phyloP scores from a whole-genome alignment of 2,797 vertebrate species.

The Acanthurus lineatus region DNA sequence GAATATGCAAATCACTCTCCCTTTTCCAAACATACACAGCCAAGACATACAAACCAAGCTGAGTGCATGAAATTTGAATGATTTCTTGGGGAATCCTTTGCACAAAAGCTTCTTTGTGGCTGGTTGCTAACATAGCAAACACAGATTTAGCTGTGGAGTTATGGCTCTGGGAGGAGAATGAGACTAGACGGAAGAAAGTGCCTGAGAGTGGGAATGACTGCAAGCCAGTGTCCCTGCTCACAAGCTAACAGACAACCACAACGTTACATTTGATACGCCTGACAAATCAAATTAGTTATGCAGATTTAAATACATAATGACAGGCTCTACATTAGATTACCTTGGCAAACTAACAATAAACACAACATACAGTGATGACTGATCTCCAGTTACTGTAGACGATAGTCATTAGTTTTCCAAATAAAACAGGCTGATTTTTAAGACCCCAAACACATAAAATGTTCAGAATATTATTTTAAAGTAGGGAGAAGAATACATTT shows the following conservation, averaged over 20 bases:
- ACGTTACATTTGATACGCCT: slow-evolving; percentile 57
- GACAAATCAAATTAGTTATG: slow-evolving; percentile 72
- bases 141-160: slow-evolving; percentile 63
- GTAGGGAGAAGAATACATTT: background rate
- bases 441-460: background rate
- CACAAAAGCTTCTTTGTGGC: slow-evolving; percentile 83
- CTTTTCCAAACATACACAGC: slow-evolving; percentile 57
- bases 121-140: slow-evolving; percentile 64
- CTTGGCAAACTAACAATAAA: slow-evolving; percentile 40
- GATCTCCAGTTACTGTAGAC: slow-evolving; percentile 6
- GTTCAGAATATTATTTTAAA: background rate
- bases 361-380: slow-evolving; percentile 1
- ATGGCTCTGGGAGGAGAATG: slow-evolving; percentile 56
- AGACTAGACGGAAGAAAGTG: slow-evolving; percentile 58
- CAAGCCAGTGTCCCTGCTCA: slow-evolving; percentile 36
- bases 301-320: slow-evolving; percentile 59
- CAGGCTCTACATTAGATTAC: slow-evolving; percentile 38
- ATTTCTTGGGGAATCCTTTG: slow-evolving; percentile 73
- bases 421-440: background rate
- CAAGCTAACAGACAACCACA: slow-evolving; percentile 70
- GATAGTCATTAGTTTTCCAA: background rate
- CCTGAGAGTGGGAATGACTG: slow-evolving; percentile 54
- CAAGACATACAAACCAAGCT: slow-evolving; percentile 66
- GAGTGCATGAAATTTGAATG: slow-evolving; percentile 79
- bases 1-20: slow-evolving; percentile 75